phyloP scores from a whole-genome alignment of 2,888 invertebrate species.

The Formica aserva region DNA sequence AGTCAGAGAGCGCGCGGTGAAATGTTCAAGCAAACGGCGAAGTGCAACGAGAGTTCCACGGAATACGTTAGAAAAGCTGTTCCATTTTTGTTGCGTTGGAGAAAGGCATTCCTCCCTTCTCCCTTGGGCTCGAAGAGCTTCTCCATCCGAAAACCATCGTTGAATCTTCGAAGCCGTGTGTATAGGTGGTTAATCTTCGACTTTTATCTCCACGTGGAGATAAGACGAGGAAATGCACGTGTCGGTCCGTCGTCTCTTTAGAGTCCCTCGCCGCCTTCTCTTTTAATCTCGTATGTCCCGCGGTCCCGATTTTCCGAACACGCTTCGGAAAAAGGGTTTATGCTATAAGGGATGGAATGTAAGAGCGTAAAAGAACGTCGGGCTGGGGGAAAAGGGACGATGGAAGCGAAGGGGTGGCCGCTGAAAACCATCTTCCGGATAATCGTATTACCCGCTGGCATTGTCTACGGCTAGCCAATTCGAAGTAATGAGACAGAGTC shows the following conservation, averaged over 20 bases:
- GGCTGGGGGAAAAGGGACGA: constrained; percentile 41
- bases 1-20: constrained; percentile 30
- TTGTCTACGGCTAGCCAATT: constrained; percentile 84
- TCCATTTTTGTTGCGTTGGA: constrained; percentile 20
- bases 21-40: constrained; percentile 27
- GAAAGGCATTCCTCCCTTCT: constrained; percentile 18
- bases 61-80: constrained; percentile 20
- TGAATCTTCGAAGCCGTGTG: constrained; percentile 39
- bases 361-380: constrained; percentile 66
- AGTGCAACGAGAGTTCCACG: constrained; percentile 12
- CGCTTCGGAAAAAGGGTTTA: constrained; percentile 67
- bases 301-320: constrained; percentile 49
- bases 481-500: constrained; percentile 85
- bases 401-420: constrained; percentile 72
- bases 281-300: not conserved
- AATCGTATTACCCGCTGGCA: constrained; percentile 82
- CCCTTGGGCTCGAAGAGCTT: not conserved
- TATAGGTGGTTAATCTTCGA: constrained; percentile 67
- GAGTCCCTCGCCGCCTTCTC: constrained; percentile 39
- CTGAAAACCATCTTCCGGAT: constrained; percentile 79
- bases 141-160: constrained; percentile 13
- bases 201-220: constrained; percentile 61
- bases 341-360: constrained; percentile 43
- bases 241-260: constrained; percentile 66
- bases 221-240: constrained; percentile 39